These are phyloP conservation scores for Vesta saturnalis DNA, from an alignment of 2,888 invertebrate genomes.

Conservation along the genomic window DNA sequence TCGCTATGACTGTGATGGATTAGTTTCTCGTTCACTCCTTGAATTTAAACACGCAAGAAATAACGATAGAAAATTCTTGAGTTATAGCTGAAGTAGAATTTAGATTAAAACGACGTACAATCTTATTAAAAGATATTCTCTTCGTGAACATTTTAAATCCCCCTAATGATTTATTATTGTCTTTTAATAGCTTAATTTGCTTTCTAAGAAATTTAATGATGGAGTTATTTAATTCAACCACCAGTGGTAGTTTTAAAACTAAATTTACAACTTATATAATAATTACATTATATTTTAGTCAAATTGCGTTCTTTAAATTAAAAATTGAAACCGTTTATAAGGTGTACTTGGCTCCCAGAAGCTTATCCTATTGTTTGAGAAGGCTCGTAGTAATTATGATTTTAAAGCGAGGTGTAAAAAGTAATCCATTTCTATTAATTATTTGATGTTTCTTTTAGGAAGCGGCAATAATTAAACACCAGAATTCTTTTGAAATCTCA, in stretches of 20 bases:
- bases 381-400: too few relatives aligned
- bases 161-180: slow-evolving; percentile 40
- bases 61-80: slow-evolving; percentile 41
- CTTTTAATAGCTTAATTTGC: slow-evolving; percentile 35
- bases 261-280: not conserved
- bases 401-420: too few relatives aligned
- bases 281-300: not conserved
- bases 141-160: slow-evolving; percentile 32
- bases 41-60: slow-evolving; percentile 50
- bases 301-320: too few relatives aligned
- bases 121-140: slow-evolving; percentile 40
- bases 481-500: too few relatives aligned
- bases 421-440: too few relatives aligned
- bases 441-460: too few relatives aligned
- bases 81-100: slow-evolving; percentile 35
- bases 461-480: too few relatives aligned
- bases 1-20: slow-evolving; percentile 57
- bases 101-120: slow-evolving; percentile 43
- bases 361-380: too few relatives aligned
- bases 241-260: not conserved
- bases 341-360: too few relatives aligned
- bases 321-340: too few relatives aligned
- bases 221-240: slow-evolving; percentile 13
- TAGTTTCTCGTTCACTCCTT: slow-evolving; percentile 53
- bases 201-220: slow-evolving; percentile 30